Evolutionary conservation across 2,797 vertebrate species (phyloP), one percentile per base, ranked within the genome.

Genomic region (Rhinophrynus dorsalis): DNA sequence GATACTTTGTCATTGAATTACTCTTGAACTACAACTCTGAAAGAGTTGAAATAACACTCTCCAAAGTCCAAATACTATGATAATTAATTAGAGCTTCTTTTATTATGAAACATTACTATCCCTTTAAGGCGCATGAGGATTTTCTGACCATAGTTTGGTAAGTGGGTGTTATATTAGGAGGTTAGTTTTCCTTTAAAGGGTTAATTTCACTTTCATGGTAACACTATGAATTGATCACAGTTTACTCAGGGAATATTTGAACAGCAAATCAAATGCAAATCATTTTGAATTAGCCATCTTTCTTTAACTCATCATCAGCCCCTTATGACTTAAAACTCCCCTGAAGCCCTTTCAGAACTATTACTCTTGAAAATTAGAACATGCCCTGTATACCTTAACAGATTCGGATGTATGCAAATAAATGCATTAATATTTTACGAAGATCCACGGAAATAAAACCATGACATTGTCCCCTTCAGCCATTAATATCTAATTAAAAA

Each of bases 341-440:
- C 47, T 42, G 38, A 17, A 61, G 45, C 6, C 52, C 55, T 30
- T 10, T 44, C 44, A 24, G 38, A 17, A 21, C 17, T 50, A 15
- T 11, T 51, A 29, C 13, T 30, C 18, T 20, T 29, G 12, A 9
- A 24, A 13, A 18, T 37, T 40, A 6, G 32, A 38, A 45, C 44
- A 50, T 65, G 61, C 52, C 69, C 54, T 58, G 40, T 55, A 26
- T 26, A 23, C 18, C 11, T 40, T 60, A 44, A 30, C 23, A 30
- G 44, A 60, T 42, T 60, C 30, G 59, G 54, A 72, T 63, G 37
- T 72, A 72, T 73, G 62, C 55, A 66, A 73, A 73, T 73, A 59
- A 45, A 66, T 42, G 18, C 21, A 44, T 29, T 58, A 7, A n/a
- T 45, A 18, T 59, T 73, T 66, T 33, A 42, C 35, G 35, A 26